Evolutionary conservation across 2,797 vertebrate species (phyloP), one percentile per base, ranked within the genome.

Genomic region (Holocentrus rufus): DNA sequence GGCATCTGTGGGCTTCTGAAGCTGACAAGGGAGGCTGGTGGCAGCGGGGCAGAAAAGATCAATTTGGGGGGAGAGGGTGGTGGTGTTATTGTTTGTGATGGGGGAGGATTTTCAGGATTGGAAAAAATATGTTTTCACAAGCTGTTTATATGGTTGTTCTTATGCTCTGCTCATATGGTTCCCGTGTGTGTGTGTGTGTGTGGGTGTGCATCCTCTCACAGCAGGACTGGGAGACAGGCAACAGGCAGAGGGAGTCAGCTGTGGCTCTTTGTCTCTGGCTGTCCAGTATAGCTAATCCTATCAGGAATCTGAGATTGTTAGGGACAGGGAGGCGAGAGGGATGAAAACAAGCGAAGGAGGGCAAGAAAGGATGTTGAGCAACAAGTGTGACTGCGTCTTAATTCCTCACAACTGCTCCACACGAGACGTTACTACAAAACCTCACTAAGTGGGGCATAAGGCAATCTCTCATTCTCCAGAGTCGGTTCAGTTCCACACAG

Each of bases 261-360:
- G 85, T 73, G 52, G 49, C 8, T 65, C 72, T 85, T 85, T 87
- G 79, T 87, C 58, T 72, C 76, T 58, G 66, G 64, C n/a, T 62
- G 60, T 87, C 79, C 64, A 3, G 59, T 80, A 66, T 76, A 61
- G 36, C 72, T 88, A 91, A 90, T 87, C 87, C 83, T 15, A 74
- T 76, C 61, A 64, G 90, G 88, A 89, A 85, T 87, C 76, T 78
- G 72, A 68, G 74, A 52, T 76, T 76, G 69, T 86, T 81, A 52
- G 58, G 69, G 47, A 79, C 62, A 34, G 49, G 59, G 57, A 66
- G 54, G 31, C 13, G 62, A 18, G 6, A 72, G 30, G 8, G 50
- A 65, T 23, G 30, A 58, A 83, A 83, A 72, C 68, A 79, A n/a
- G n/a, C 30, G 18, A 53, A 15, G 49, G 23, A 55, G 47, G 30